Base-by-base conservation (phyloP, 2,113 vertebrate species). In the Trematomus loennbergii region DNA sequence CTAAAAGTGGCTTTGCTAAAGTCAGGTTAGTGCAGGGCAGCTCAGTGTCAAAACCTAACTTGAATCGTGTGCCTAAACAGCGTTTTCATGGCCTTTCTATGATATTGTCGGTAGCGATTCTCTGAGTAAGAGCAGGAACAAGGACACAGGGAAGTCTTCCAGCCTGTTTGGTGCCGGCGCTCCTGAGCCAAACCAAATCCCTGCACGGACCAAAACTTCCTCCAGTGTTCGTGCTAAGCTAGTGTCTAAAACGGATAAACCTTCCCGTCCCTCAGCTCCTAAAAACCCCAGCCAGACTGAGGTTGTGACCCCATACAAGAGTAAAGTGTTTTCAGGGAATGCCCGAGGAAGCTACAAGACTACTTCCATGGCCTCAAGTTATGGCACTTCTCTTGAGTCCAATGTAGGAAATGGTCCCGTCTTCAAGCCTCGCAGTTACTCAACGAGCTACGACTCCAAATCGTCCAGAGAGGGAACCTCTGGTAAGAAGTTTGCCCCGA, bases 131-230 rank as follows among this genome's bases (percentile, higher is more conserved):
- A 0, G 40, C 12, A 7, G 18, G 12, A 20, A 60, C 29, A 12
- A 25, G 3, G 8, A 59, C 18, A 20, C 7, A 9, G 12, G 18
- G 15, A 2, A 7, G 15, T 16, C 49, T 57, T 48, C 49, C 40
- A 17, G 6, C 1, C 59, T 70, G n/a, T 84, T 66, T 0, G 18
- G 29, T 4, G 1, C 36, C 8, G 33, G 4, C 1, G 45, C 12
- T 36, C 18, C 25, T 16, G 10, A 0, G 0, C 49, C 40, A 1
- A 8, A n/a, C 6, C 12, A 2, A 11, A 12, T 4, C 1, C 2
- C 50, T 17, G n/a, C 18, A 0, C 7, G 0, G n/a, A 54, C 20
- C 6, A 57, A 13, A 1, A 88, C 84, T 0, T 88, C 68, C 4
- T 76, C 74, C 65, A 80, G 9, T 0, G 75, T 0, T 12, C 22